Evolutionary conservation across 2,113 vertebrate species (phyloP).

Genomic region (Rhinogobius similis): DNA sequence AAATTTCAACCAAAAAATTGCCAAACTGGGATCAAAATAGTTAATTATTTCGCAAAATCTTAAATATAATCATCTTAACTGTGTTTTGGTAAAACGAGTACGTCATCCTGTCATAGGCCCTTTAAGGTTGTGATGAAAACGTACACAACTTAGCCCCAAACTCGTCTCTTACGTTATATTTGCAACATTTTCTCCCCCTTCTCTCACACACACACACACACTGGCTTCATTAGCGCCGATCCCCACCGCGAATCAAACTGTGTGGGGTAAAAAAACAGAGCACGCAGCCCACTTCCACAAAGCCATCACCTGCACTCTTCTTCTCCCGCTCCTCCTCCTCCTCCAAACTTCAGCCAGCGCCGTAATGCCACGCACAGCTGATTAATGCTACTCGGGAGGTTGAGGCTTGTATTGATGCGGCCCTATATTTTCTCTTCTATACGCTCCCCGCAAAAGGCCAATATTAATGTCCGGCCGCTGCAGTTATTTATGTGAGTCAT

Average conservation of each 20-base stretch:
- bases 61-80: too few species aligned
- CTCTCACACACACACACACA: constrained; percentile 53
- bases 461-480: constrained; percentile 69
- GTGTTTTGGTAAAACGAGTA: too few species aligned
- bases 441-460: constrained; percentile 43
- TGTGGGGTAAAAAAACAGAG: constrained; percentile 36
- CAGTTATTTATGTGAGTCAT: constrained; percentile 78
- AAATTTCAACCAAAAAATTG: too few species aligned
- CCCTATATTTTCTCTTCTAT: constrained; percentile 33
- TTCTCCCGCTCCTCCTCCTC: not conserved
- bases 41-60: too few species aligned
- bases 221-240: constrained; percentile 60
- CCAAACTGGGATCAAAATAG: too few species aligned
- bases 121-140: too few species aligned
- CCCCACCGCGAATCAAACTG: constrained; percentile 55
- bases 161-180: too few species aligned
- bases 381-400: constrained; percentile 60
- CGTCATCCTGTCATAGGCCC: too few species aligned
- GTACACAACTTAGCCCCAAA: too few species aligned
- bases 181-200: too few species aligned
- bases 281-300: constrained; percentile 17
- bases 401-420: constrained; percentile 66
- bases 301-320: not conserved
- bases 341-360: not conserved
- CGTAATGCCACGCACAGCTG: constrained; percentile 23